A percentile compares a stretch with the other conserved stretches of the same genome.
Conservation (phyloP, 2,113 vertebrate species). For the Vulpes vulpes region DNA sequence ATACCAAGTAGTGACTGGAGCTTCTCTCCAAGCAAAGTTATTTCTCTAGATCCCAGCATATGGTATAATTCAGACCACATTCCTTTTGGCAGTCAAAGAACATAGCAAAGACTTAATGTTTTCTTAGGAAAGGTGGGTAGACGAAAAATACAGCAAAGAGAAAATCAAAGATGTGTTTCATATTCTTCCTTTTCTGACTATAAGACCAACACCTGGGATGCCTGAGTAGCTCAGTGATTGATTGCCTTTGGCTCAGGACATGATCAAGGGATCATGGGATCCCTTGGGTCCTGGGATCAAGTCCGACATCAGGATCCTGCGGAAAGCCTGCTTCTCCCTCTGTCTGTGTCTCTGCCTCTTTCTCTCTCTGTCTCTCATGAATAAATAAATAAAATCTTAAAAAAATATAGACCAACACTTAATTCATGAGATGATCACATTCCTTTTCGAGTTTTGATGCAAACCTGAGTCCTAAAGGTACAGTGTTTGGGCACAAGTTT, state of each 20-base stretch:
- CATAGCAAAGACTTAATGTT: neutral
- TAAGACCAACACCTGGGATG: neutral
- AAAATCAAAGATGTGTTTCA: neutral
- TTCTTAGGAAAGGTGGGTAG: constrained; percentile 30
- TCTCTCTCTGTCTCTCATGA: no score
- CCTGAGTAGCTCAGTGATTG: no score
- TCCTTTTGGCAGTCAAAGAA: constrained; percentile 7
- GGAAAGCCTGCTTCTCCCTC: no score
- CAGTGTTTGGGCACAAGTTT: neutral
- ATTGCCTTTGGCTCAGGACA: no score
- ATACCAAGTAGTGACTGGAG: neutral
- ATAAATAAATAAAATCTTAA: no score
- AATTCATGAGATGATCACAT: neutral
- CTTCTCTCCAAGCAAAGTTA: constrained; percentile 25
- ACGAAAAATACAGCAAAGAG: neutral
- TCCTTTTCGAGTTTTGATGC: neutral
- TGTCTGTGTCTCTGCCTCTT: no score
- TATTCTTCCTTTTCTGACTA: neutral
- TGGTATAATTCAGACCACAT: neutral
- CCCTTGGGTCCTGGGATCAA: no score
- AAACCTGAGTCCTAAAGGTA: neutral
- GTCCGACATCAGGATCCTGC: no score
- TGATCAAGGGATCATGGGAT: no score
- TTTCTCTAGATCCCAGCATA: constrained; percentile 6
- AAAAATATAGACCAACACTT: neutral